Percentiles rank a stretch among this genome's conserved stretches.
phyloP scores from a whole-genome alignment of 1,140 invertebrate genomes.

The Arctopsyche grandis region DNA sequence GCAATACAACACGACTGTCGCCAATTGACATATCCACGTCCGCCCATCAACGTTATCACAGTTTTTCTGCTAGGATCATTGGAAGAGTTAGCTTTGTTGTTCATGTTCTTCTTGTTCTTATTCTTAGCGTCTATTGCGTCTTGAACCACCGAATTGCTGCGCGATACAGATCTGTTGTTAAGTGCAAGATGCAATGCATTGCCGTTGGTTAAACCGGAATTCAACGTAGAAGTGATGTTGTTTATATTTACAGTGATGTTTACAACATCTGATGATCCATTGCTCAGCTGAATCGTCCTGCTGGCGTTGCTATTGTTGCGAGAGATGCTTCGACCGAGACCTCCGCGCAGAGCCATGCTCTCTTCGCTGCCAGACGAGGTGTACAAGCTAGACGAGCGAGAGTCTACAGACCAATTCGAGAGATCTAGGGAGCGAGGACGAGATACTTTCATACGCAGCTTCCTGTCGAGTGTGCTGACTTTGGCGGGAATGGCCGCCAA shows the following conservation, averaged over 20 bases:
- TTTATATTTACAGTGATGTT: constrained; percentile 53
- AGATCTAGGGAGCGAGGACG: constrained; percentile 83
- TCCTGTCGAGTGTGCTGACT: constrained; percentile 81
- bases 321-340: constrained; percentile 69
- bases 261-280: constrained; percentile 57
- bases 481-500: constrained; percentile 82
- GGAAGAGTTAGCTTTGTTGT: constrained; percentile 55
- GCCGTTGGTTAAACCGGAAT: constrained; percentile 44
- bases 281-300: constrained; percentile 64
- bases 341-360: constrained; percentile 75
- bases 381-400: constrained; percentile 81
- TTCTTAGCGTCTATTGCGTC: constrained; percentile 45
- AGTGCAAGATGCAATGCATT: constrained; percentile 55
- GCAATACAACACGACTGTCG: constrained; percentile 73
- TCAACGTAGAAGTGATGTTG: constrained; percentile 49
- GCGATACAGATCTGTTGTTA: constrained; percentile 59
- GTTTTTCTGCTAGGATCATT: constrained; percentile 70
- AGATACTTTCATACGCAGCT: constrained; percentile 82
- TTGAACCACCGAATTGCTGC: constrained; percentile 58
- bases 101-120: constrained; percentile 54
- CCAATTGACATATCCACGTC: constrained; percentile 88
- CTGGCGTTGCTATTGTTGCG: constrained; percentile 78
- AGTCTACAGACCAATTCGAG: constrained; percentile 89
- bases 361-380: constrained; percentile 85
- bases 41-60: constrained; percentile 86